These are phyloP conservation scores for Macrotrachela quadricornifera DNA, from an alignment of 1,140 invertebrate species.

Conservation along the genomic window DNA sequence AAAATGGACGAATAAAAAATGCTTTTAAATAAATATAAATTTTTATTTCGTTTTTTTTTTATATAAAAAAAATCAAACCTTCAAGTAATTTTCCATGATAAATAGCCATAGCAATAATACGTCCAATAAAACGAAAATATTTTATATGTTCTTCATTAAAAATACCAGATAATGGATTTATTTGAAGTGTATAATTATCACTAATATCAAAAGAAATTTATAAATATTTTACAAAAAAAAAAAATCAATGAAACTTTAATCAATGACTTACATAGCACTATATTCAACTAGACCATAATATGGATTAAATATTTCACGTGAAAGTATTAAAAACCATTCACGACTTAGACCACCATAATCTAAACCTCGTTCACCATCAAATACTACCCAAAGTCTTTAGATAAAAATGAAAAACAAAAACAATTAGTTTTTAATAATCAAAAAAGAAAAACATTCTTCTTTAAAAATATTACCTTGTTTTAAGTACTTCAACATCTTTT, in stretches of 20 bases:
- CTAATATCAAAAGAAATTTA: constrained; percentile 26
- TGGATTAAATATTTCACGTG: constrained; percentile 98
- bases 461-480: constrained; percentile 42
- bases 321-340: constrained; percentile 94
- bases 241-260: too few relatives aligned
- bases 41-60: too few relatives aligned
- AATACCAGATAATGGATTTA: constrained; percentile 84
- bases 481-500: constrained; percentile 41
- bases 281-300: constrained; percentile 98
- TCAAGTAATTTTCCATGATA: constrained; percentile 91
- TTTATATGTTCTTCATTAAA: constrained; percentile 89
- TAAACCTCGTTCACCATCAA: constrained; percentile 81
- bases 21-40: constrained; percentile 39
- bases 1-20: constrained; percentile 96
- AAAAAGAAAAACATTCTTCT: too few relatives aligned
- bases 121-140: constrained; percentile 95
- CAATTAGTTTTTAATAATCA: too few relatives aligned
- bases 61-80: constrained; percentile 35
- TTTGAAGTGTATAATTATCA: constrained; percentile 96
- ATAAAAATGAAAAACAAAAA: background rate
- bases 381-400: constrained; percentile 76
- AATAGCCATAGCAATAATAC: constrained; percentile 91
- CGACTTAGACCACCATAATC: constrained; percentile 75
- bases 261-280: constrained; percentile 54
- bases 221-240: background rate